These are phyloP conservation scores for Bolinopsis microptera DNA, from an alignment of 37 sponge, comb jelly and placozoan species.

Conservation along the genomic window DNA sequence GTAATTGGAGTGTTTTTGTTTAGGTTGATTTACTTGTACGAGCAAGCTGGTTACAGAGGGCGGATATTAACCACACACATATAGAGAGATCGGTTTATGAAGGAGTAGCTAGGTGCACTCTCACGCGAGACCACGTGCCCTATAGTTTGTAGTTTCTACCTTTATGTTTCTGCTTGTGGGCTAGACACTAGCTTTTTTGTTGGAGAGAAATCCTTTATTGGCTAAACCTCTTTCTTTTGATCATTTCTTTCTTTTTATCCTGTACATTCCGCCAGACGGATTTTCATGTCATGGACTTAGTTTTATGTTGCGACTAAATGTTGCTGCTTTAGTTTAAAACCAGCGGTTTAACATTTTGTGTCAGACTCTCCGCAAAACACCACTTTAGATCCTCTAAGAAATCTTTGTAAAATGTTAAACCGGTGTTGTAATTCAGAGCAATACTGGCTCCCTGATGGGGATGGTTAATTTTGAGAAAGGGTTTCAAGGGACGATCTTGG, in stretches of 20 bases:
- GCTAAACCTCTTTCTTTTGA: neutral
- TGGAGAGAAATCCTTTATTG: neutral
- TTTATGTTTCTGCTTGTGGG: neutral
- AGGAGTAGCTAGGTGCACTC: neutral
- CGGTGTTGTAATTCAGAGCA: no score
- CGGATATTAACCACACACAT: neutral
- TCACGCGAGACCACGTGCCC: neutral
- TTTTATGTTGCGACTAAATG: neutral
- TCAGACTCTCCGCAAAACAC: no score
- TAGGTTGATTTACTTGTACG: neutral
- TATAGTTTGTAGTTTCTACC: neutral
- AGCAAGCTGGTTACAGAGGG: neutral
- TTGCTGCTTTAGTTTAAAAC: neutral
- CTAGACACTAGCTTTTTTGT: neutral
- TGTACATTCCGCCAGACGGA: neutral
- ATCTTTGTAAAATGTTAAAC: no score
- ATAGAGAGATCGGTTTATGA: neutral
- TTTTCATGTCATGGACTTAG: neutral
- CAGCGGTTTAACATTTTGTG: no score
- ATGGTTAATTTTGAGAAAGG: no score
- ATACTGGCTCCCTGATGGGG: no score
- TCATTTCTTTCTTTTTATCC: neutral
- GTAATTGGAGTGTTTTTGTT: neutral
- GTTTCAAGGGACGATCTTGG: no score
- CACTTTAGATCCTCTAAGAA: no score